A percentile compares a stretch with the other conserved stretches of the same genome.
phyloP scores from a whole-genome alignment of 2,888 invertebrate species.

The Teleogryllus oceanicus region DNA sequence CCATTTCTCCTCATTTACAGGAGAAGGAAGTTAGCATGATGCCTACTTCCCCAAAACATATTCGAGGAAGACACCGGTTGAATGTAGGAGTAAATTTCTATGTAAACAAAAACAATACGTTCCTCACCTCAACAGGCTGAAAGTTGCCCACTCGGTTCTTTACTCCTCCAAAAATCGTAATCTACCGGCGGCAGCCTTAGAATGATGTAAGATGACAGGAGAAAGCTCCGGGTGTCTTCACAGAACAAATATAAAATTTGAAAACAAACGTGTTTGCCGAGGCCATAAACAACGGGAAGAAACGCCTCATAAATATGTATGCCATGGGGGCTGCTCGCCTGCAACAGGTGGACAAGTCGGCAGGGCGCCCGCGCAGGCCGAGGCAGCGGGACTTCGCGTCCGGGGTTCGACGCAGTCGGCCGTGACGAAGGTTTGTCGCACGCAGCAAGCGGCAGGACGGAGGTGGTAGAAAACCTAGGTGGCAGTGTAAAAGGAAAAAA shows the following conservation, averaged over 20 bases:
- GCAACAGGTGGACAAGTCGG: conserved; percentile 2
- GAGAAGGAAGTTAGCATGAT: too few relatives aligned
- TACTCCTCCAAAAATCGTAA: background rate
- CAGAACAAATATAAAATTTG: conserved; percentile 1
- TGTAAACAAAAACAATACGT: background rate
- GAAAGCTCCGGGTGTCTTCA: background rate
- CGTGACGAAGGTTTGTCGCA: too few relatives aligned
- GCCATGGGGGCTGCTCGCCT: background rate
- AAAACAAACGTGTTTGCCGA: conserved; percentile 6
- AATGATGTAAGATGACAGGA: background rate
- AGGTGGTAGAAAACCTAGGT: too few relatives aligned
- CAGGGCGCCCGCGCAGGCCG: background rate
- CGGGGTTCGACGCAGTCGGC: too few relatives aligned
- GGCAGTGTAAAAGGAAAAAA: too few relatives aligned
- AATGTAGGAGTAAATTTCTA: too few relatives aligned
- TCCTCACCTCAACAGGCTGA: background rate
- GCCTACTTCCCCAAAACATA: too few relatives aligned
- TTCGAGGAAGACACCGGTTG: too few relatives aligned
- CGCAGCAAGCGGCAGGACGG: too few relatives aligned
- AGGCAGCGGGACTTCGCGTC: too few relatives aligned
- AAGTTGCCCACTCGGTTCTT: background rate
- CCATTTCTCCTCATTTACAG: too few relatives aligned
- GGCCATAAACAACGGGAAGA: conserved; percentile 6
- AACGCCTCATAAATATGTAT: background rate
- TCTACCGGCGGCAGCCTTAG: background rate